Evolutionary conservation across 2,113 vertebrate genomes (phyloP).

Genomic region (Helogale parvula): DNA sequence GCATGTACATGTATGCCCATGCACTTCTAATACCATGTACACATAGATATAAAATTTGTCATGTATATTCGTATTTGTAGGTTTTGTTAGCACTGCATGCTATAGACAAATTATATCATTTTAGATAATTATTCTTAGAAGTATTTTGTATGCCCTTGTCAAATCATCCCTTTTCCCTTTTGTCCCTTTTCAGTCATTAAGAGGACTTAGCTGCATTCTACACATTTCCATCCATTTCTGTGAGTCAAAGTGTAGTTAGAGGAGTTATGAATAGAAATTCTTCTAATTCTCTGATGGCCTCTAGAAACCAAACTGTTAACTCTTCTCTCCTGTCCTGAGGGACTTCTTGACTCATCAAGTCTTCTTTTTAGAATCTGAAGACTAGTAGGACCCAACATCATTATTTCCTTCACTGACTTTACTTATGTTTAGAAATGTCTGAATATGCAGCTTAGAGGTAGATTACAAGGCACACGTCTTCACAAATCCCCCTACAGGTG

Average conservation of each 20-base stretch:
- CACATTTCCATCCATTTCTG: not conserved
- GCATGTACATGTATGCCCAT: not conserved
- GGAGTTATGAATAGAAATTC: not conserved
- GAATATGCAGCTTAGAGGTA: not conserved
- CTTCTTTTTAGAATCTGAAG: not conserved
- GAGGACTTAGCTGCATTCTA: not conserved
- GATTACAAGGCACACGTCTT: not conserved
- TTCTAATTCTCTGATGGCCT: not conserved
- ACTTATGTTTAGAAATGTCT: not conserved
- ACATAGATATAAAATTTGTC: not conserved
- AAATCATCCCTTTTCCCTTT: not conserved
- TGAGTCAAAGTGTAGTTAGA: not conserved
- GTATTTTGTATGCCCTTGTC: not conserved
- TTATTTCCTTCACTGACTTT: not conserved
- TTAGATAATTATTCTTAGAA: slow-evolving; percentile 17
- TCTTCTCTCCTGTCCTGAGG: not conserved
- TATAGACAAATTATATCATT: not conserved
- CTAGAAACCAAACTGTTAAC: not conserved
- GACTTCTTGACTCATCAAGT: not conserved
- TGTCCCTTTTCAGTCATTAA: not conserved
- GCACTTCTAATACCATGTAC: not conserved
- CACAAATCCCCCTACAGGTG: not conserved
- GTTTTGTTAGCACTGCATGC: not conserved
- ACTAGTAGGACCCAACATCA: not conserved
- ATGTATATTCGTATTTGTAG: not conserved